Conservation (phyloP, 1,140 invertebrate genomes). For the Drosophila sechellia region DNA sequence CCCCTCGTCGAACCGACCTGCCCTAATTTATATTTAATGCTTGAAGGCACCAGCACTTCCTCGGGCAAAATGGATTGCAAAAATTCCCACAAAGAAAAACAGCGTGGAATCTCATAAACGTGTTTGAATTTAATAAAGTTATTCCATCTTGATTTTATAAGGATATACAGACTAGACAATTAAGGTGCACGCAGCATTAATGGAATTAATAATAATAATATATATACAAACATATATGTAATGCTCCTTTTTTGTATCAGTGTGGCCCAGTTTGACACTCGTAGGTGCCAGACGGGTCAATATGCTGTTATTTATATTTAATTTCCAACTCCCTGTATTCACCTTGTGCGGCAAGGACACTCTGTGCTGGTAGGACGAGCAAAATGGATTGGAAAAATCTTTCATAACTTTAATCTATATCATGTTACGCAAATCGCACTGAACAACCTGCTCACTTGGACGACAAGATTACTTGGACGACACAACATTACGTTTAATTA, state of each 20-base stretch:
- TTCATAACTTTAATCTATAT: slow-evolving; percentile 34
- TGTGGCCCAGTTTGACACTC: slow-evolving; percentile 20
- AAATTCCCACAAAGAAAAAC: background rate
- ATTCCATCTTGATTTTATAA: too few species aligned
- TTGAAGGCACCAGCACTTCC: slow-evolving; percentile 28
- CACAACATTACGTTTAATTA: slow-evolving; percentile 24
- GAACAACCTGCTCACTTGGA: background rate
- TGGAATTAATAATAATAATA: background rate
- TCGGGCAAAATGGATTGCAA: background rate
- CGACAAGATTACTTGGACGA: slow-evolving; percentile 22
- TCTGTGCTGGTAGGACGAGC: background rate
- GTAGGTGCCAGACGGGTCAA: slow-evolving; percentile 62
- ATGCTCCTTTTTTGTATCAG: background rate
- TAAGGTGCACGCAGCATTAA: too few species aligned
- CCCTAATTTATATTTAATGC: slow-evolving; percentile 78
- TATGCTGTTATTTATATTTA: slow-evolving; percentile 66
- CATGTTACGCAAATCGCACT: slow-evolving; percentile 20
- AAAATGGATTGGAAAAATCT: slow-evolving; percentile 32
- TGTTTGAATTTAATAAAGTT: too few species aligned
- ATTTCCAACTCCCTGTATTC: slow-evolving; percentile 25
- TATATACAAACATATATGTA: too few species aligned
- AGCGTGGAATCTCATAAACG: background rate
- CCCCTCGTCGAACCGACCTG: background rate
- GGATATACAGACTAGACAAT: too few species aligned
- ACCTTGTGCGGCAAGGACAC: slow-evolving; percentile 12